Conservation (phyloP, 2,888 invertebrate species). For the Flexamia atlantica region DNA sequence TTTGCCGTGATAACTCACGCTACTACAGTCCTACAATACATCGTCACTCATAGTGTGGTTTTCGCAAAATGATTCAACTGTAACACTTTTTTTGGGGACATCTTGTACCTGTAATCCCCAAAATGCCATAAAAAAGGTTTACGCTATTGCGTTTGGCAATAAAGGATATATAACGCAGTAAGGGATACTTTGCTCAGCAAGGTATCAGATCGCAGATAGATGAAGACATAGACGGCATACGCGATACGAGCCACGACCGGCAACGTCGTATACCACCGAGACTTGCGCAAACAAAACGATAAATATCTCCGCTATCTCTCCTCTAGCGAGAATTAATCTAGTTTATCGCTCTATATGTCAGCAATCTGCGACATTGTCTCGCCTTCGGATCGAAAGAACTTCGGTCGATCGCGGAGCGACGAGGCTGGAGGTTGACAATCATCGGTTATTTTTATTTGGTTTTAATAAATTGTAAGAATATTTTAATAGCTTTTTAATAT, state of each 20-base stretch:
- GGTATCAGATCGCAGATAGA: constrained; percentile 42
- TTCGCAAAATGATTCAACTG: too few species aligned
- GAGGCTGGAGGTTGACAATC: too few species aligned
- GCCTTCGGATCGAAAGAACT: background rate
- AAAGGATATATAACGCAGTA: background rate
- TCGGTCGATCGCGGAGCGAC: background rate
- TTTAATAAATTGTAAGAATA: background rate
- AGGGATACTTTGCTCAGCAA: background rate
- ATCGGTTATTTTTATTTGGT: background rate
- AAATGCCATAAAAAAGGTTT: too few species aligned
- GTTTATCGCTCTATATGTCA: constrained; percentile 16
- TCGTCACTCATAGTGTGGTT: too few species aligned
- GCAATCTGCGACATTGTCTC: background rate
- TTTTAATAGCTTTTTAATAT: too few species aligned
- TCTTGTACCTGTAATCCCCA: too few species aligned
- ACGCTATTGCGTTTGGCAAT: too few species aligned
- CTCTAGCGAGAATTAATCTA: background rate
- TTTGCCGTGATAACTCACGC: too few species aligned
- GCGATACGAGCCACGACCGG: background rate
- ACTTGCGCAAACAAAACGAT: constrained; percentile 46
- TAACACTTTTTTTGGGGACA: too few species aligned
- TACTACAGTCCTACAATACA: too few species aligned
- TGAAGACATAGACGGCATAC: constrained; percentile 36
- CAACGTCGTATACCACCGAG: background rate
- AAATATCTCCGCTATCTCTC: constrained; percentile 29